Conservation (phyloP, 2,888 invertebrate genomes). For the Tinea semifulvella region DNA sequence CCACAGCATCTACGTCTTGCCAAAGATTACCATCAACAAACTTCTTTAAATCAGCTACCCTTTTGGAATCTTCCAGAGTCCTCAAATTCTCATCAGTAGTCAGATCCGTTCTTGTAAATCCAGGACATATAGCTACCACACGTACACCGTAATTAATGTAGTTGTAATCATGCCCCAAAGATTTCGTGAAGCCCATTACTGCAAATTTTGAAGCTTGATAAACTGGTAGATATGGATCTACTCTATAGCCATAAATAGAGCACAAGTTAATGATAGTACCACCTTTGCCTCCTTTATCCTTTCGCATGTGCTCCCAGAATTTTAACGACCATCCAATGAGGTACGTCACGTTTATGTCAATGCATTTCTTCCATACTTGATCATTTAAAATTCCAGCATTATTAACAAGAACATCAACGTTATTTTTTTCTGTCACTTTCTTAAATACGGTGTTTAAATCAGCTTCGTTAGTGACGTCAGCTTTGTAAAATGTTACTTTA, state of each 20-base stretch:
- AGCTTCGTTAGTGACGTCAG: slow-evolving; percentile 50
- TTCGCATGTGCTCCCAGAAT: slow-evolving; percentile 67
- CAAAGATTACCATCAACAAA: slow-evolving; percentile 25
- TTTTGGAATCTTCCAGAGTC: slow-evolving; percentile 19
- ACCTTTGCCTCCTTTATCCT: slow-evolving; percentile 62
- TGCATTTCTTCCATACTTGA: slow-evolving; percentile 25
- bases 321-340: slow-evolving; percentile 50
- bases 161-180: slow-evolving; percentile 49
- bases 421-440: slow-evolving; percentile 32
- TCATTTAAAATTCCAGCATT: slow-evolving; percentile 47
- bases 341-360: slow-evolving; percentile 40
- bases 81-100: slow-evolving; percentile 12
- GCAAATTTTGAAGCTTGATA: slow-evolving; percentile 70
- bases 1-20: slow-evolving; percentile 35
- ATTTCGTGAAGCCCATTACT: slow-evolving; percentile 58
- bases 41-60: slow-evolving; percentile 23
- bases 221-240: slow-evolving; percentile 59
- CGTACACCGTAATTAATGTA: slow-evolving; percentile 55
- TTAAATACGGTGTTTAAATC: slow-evolving; percentile 49
- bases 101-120: slow-evolving; percentile 52
- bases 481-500: slow-evolving; percentile 50
- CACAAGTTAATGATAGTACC: slow-evolving; percentile 73
- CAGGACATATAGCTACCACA: slow-evolving; percentile 62
- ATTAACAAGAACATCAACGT: slow-evolving; percentile 50
- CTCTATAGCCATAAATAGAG: slow-evolving; percentile 65